phyloP scores from a whole-genome alignment of 2,888 invertebrate species.

The Hirudinaria manillensis region DNA sequence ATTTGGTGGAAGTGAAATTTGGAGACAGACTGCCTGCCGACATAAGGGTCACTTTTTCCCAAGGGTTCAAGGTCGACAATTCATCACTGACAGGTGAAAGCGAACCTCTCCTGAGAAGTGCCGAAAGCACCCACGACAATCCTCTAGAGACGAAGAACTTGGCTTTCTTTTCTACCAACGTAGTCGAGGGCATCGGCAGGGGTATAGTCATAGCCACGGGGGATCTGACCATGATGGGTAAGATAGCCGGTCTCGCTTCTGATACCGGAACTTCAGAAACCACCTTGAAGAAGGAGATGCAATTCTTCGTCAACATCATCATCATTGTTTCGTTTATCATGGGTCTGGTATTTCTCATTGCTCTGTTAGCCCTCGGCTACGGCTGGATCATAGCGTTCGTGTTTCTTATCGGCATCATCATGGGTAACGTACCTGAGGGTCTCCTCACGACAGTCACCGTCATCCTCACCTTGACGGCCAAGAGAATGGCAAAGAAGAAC shows the following conservation, averaged over 20 bases:
- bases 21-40: constrained; percentile 32
- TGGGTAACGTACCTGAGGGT: constrained; percentile 28
- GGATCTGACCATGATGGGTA: constrained; percentile 22
- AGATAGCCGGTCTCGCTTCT: constrained; percentile 16
- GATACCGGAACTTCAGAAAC: constrained; percentile 8
- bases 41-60: constrained; percentile 14
- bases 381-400: constrained; percentile 17
- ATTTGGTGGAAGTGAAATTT: constrained; percentile 31
- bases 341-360: neutral
- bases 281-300: constrained; percentile 22
- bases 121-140: constrained; percentile 24
- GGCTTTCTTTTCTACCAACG: constrained; percentile 29
- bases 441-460: constrained; percentile 18
- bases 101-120: neutral
- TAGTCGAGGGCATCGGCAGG: constrained; percentile 17
- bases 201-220: constrained; percentile 26
- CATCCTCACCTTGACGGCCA: constrained; percentile 25
- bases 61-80: constrained; percentile 21
- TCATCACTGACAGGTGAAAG: constrained; percentile 23
- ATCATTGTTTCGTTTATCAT: constrained; percentile 18
- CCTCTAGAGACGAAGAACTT: constrained; percentile 25
- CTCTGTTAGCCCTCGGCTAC: constrained; percentile 16
- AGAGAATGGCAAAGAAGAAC: constrained; percentile 28
- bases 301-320: constrained; percentile 26
- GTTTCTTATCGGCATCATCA: constrained; percentile 29